Base-by-base conservation (phyloP, 2,888 invertebrate species). In the Microplitis manilae region DNA sequence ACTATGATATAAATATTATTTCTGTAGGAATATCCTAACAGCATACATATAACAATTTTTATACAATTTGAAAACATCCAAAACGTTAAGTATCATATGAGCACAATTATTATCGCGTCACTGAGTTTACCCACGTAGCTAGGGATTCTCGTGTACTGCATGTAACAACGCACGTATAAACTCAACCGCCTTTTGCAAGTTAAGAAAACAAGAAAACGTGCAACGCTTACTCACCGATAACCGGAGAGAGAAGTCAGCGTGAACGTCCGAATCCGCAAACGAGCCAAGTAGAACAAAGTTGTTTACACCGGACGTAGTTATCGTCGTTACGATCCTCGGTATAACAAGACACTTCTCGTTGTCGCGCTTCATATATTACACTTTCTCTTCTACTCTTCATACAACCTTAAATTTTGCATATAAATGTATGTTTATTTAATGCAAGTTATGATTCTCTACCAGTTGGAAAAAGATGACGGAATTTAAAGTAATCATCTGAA, bases 291-390 rank as follows among this genome's bases (percentile, higher is more conserved):
- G 70, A 67, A 73, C 64, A 64, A 67, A 74, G 69, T 68, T 69
- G 60, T 77, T 77, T 74, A 70, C 77, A 70, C 64, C 70, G 70
- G 74, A 70, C 74, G 67, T 59, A 20, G 67, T 74, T 73, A 73
- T 72, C 73, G 62, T 68, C 59, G 73, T 61, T 64, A 72, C 30
- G 39, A 71, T 71, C 61, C 39, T 71, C n/a, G 39, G 40, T 62
- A 71, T 71, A 71, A 71, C 60, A 60, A 15, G 71, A 62, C 71
- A 71, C 61, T 40, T 62, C 71, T 71, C 61, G 38, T 71, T 71
- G 39, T 71, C 40, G 61, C 59, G 50, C 70, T 41, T 15, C 65
- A 70, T 70, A 20, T 17, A 68, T 68, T 68, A 39, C 30, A 20
- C 39, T 69, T 20, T 73, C 67, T 39, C 73, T 39, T 68, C 30